These are phyloP conservation scores for Brachionus paranguensis DNA, from an alignment of 1,140 invertebrate genomes.

Conservation along the genomic window DNA sequence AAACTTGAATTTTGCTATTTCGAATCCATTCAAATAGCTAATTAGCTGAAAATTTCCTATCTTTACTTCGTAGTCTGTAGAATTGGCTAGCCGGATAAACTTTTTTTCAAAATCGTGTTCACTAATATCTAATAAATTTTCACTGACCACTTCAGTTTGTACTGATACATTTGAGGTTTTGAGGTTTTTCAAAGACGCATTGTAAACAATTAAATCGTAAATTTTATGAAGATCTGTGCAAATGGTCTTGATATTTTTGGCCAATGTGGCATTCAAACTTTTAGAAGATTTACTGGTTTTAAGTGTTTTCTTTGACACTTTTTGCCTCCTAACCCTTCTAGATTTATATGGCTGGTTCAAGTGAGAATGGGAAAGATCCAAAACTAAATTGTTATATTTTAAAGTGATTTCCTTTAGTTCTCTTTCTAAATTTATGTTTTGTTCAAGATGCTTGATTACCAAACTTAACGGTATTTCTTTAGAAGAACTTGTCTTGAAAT, in stretches of 20 bases:
- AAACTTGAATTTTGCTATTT: background rate
- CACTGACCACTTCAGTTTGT: background rate
- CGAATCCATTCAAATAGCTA: slow-evolving; percentile 6
- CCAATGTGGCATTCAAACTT: background rate
- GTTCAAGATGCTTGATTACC: background rate
- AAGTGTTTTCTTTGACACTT: background rate
- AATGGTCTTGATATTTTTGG: background rate
- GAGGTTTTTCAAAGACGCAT: background rate
- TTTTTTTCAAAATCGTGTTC: slow-evolving; percentile 13
- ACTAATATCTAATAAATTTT: background rate
- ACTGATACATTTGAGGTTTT: background rate
- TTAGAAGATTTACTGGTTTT: background rate
- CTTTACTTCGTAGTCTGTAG: background rate
- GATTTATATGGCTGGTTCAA: background rate
- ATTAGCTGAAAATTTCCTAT: slow-evolving; percentile 2
- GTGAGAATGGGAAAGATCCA: background rate
- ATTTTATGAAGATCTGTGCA: background rate
- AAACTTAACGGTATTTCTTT: background rate
- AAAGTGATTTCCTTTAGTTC: background rate
- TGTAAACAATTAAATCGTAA: background rate
- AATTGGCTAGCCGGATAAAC: background rate
- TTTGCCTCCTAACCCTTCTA: no score
- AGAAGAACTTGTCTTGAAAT: background rate
- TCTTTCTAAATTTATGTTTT: background rate
- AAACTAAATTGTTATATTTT: background rate